These are phyloP conservation scores for Tachyglossus aculeatus DNA, from an alignment of 2,797 vertebrate genomes.

Conservation along the genomic window DNA sequence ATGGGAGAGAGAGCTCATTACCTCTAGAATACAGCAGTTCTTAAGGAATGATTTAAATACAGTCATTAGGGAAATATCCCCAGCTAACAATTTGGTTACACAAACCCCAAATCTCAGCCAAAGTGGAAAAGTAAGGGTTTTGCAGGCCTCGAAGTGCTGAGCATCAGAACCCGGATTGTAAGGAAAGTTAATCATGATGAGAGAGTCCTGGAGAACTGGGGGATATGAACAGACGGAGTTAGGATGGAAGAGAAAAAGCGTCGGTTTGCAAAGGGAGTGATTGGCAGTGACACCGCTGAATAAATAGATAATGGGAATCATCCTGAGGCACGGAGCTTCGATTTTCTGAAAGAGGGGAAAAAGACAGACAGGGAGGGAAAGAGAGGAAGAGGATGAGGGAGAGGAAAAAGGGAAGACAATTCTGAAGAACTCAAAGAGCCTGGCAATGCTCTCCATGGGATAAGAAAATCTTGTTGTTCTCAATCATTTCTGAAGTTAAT, in stretches of 20 bases:
- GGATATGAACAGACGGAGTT: constrained; percentile 14
- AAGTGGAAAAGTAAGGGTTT: background rate
- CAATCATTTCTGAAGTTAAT: no score
- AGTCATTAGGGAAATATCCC: constrained; percentile 11
- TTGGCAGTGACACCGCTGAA: background rate
- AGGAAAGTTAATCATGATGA: background rate
- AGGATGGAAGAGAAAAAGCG: background rate
- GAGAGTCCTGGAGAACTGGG: constrained; percentile 8
- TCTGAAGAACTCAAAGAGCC: no score
- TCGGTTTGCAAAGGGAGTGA: background rate
- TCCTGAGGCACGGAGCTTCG: background rate
- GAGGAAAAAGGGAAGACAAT: no score
- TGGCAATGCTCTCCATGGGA: no score
- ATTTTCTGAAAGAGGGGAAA: no score
- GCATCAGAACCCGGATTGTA: background rate
- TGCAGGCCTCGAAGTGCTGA: background rate
- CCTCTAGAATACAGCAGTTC: constrained; percentile 16
- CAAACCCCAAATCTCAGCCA: constrained; percentile 15
- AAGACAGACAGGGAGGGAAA: no score
- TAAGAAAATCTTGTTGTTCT: no score
- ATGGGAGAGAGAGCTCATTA: constrained; percentile 24
- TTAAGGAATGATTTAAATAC: constrained; percentile 21
- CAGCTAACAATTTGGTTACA: constrained; percentile 11
- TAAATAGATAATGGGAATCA: background rate
- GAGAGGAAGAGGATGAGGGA: no score